Evolutionary conservation across 92 coral and sea anemone genomes (phyloP).

Genomic region (Phymanthus crucifer): DNA sequence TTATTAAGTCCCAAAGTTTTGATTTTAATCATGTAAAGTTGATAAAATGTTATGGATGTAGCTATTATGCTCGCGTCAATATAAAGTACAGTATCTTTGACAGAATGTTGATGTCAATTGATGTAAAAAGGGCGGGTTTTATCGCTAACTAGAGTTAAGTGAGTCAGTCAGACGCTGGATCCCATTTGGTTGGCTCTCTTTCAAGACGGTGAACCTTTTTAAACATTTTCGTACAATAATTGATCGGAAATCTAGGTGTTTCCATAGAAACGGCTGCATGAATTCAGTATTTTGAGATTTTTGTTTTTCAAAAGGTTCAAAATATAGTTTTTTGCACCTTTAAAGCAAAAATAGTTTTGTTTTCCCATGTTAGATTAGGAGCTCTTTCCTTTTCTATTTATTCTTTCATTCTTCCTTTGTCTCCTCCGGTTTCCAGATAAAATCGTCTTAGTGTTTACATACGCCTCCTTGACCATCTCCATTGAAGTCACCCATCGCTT

Average conservation of each 20-base stretch:
- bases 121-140: too few species aligned
- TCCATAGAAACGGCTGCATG: not conserved
- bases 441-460: not conserved
- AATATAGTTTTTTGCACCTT: too few species aligned
- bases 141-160: not conserved
- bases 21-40: not conserved
- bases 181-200: not conserved
- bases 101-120: too few species aligned
- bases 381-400: not conserved
- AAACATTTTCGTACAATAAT: not conserved
- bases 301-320: not conserved
- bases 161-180: too few species aligned
- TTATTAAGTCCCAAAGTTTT: not conserved
- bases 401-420: not conserved
- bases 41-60: not conserved
- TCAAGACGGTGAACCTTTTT: not conserved
- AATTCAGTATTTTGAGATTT: not conserved
- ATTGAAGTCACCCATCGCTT: not conserved
- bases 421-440: not conserved
- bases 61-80: too few species aligned
- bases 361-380: too few species aligned
- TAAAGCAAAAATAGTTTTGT: too few species aligned
- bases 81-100: too few species aligned
- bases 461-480: not conserved
- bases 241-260: not conserved